phyloP scores from a whole-genome alignment of 2,888 invertebrate genomes.

The Ypsolopha scabrella region DNA sequence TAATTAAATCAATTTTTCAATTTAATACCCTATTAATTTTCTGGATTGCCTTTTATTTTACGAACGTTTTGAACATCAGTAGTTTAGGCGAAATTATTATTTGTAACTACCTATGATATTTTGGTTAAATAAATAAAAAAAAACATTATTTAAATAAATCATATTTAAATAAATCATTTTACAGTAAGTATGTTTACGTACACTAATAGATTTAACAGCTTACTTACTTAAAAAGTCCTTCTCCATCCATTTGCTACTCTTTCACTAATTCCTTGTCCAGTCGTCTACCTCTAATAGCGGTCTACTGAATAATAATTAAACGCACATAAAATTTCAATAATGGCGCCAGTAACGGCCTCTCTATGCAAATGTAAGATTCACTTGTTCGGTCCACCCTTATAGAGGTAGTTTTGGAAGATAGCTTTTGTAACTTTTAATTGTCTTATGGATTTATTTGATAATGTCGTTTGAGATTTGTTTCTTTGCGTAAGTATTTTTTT shows the following conservation, averaged over 20 bases:
- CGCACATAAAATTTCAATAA: constrained; percentile 70
- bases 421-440: constrained; percentile 29
- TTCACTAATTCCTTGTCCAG: constrained; percentile 51
- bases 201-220: not conserved
- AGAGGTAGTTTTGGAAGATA: constrained; percentile 15
- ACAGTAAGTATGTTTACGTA: too few species aligned
- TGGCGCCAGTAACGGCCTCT: constrained; percentile 47
- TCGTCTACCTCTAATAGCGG: constrained; percentile 50
- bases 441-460: constrained; percentile 7
- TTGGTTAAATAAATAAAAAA: too few species aligned
- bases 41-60: too few species aligned
- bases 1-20: too few species aligned
- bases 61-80: too few species aligned
- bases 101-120: too few species aligned
- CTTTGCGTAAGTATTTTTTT: not conserved
- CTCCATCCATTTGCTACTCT: constrained; percentile 24
- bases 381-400: constrained; percentile 16
- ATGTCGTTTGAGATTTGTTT: not conserved
- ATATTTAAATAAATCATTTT: too few species aligned
- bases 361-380: constrained; percentile 46
- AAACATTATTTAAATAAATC: too few species aligned
- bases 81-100: too few species aligned
- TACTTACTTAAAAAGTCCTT: constrained; percentile 9
- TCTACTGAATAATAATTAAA: constrained; percentile 69
- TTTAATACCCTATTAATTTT: too few species aligned